Conservation (phyloP, 2,797 vertebrate species). For the Trematocara caparti region DNA sequence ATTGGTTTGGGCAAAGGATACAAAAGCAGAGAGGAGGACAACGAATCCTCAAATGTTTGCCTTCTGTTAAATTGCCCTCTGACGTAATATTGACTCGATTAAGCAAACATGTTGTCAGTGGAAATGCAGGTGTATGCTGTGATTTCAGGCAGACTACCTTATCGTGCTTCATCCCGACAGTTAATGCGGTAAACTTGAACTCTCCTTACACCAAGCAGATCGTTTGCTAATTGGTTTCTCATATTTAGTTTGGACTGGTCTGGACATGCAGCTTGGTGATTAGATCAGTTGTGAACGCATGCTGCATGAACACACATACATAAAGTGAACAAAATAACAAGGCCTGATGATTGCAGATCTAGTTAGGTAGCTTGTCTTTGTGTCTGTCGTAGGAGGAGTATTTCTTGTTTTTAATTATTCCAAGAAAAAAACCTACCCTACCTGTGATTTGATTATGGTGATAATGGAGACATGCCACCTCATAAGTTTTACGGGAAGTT, state of each 20-base stretch:
- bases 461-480: accelerated
- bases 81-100: background rate
- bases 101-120: background rate
- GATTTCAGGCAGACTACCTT: background rate
- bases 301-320: background rate
- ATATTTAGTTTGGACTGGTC: background rate
- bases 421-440: background rate
- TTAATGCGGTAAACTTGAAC: background rate
- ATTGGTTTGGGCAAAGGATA: background rate
- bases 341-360: background rate
- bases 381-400: accelerated
- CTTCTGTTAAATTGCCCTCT: background rate
- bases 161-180: accelerated
- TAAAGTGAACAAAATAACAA: background rate
- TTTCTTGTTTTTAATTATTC: background rate
- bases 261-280: background rate
- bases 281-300: background rate
- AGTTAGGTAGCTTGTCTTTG: background rate
- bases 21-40: background rate
- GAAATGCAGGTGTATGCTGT: background rate
- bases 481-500: background rate
- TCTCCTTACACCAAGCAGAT: background rate
- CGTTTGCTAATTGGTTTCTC: background rate
- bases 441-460: background rate
- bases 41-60: background rate